phyloP scores from a whole-genome alignment of 2,113 vertebrate genomes.

The Apistogramma diplotaenia region DNA sequence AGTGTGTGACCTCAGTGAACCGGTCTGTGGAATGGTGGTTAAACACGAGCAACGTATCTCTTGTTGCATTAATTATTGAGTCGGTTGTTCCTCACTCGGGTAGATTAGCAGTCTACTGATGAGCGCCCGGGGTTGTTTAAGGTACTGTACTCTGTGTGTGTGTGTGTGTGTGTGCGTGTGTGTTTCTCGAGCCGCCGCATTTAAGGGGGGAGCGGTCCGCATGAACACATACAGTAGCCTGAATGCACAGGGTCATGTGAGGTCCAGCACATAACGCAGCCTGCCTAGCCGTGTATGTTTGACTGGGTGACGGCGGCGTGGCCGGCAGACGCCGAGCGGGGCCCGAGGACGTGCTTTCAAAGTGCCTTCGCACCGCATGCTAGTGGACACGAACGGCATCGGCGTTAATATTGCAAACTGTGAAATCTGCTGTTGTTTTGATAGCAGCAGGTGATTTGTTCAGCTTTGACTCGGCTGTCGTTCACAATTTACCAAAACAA shows the following conservation, averaged over 20 bases:
- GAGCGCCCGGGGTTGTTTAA: constrained; percentile 73
- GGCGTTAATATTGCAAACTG: constrained; percentile 19
- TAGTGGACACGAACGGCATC: not conserved
- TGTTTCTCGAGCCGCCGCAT: not conserved
- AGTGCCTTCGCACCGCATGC: constrained; percentile 4
- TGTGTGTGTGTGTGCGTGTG: constrained; percentile 1
- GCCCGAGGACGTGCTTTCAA: constrained; percentile 18
- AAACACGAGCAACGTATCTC: constrained; percentile 77
- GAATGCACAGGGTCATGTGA: constrained; percentile 55
- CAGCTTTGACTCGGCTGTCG: not conserved
- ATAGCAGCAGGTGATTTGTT: not conserved
- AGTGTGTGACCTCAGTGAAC: constrained; percentile 58
- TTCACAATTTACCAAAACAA: constrained; percentile 5
- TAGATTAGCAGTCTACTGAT: constrained; percentile 74
- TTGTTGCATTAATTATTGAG: constrained; percentile 82
- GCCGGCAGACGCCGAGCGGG: constrained; percentile 6
- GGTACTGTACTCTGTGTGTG: constrained; percentile 62
- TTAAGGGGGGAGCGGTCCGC: constrained; percentile 23
- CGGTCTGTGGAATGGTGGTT: constrained; percentile 71
- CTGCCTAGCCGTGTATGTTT: constrained; percentile 48
- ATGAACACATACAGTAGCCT: constrained; percentile 41
- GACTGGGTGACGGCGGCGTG: constrained; percentile 36
- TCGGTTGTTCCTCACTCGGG: constrained; percentile 72
- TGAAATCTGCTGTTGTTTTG: constrained; percentile 3
- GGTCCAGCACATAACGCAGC: constrained; percentile 43